phyloP scores from a whole-genome alignment of 2,113 vertebrate species.

The human region DNA sequence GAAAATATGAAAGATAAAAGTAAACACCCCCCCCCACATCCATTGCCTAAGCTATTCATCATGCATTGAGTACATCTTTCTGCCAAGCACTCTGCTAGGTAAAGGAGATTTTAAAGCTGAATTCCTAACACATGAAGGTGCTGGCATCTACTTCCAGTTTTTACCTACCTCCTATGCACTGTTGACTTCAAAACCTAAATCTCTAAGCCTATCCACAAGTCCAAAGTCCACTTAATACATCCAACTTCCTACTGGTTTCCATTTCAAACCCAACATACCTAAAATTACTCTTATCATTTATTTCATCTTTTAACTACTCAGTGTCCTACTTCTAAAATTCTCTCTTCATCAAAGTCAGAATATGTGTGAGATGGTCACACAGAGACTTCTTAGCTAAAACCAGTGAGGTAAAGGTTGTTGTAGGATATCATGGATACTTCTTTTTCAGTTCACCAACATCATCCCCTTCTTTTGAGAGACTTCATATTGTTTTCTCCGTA shows the following conservation, averaged over 20 bases:
- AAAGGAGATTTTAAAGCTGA: not conserved
- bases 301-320: not conserved
- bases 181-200: not conserved
- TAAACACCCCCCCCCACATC: fast-evolving
- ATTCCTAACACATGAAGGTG: not conserved
- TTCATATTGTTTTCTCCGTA: not conserved
- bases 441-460: not conserved
- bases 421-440: not conserved
- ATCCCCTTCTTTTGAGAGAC: not conserved
- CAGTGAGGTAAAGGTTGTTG: not conserved
- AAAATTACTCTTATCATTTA: not conserved
- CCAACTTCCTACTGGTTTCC: not conserved
- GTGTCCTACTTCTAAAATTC: not conserved
- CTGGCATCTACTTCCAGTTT: not conserved
- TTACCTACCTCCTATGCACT: not conserved
- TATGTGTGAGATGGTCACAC: not conserved
- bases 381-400: not conserved
- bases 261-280: not conserved
- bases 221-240: not conserved
- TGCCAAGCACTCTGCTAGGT: not conserved
- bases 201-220: not conserved
- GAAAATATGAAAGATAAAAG: not conserved
- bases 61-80: fast-evolving
- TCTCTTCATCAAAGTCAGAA: not conserved
- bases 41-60: not conserved